Evolutionary conservation across 2,888 invertebrate species (phyloP).

Genomic region (Leptinotarsa juncta): DNA sequence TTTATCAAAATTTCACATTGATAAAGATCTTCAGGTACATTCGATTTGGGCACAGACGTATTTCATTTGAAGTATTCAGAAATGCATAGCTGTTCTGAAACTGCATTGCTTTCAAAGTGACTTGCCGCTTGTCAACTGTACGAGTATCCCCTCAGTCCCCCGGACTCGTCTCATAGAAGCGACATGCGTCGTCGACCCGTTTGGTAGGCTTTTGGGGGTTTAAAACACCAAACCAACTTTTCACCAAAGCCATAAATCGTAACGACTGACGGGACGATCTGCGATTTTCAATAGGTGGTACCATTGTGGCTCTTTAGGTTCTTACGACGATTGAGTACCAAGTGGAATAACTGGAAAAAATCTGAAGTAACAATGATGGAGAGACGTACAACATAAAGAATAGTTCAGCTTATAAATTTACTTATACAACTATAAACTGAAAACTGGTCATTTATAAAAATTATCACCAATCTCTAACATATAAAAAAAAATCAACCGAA

Average conservation of each 20-base stretch:
- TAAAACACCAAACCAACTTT: conserved; percentile 60
- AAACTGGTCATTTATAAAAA: too few species aligned
- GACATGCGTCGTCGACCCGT: conserved; percentile 54
- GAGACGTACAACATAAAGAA: too few species aligned
- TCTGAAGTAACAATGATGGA: too few species aligned
- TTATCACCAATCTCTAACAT: too few species aligned
- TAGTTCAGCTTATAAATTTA: too few species aligned
- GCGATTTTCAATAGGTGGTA: conserved; percentile 55
- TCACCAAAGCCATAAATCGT: conserved; percentile 61
- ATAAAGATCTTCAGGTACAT: conserved; percentile 15
- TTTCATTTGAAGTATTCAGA: conserved; percentile 21
- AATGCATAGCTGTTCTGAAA: conserved; percentile 33
- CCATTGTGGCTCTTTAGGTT: not conserved
- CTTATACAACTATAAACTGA: too few species aligned
- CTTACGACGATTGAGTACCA: not conserved
- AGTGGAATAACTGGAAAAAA: not conserved
- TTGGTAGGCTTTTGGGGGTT: conserved; percentile 60
- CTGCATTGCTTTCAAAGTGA: conserved; percentile 52
- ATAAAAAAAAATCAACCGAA: too few species aligned
- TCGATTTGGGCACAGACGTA: conserved; percentile 17
- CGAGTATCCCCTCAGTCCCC: conserved; percentile 45
- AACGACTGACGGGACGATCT: conserved; percentile 53
- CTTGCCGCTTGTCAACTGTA: conserved; percentile 54
- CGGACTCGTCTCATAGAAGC: conserved; percentile 44
- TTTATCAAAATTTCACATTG: not conserved